Conservation (phyloP, 1,140 invertebrate genomes). For the Zaprionus ornatus region DNA sequence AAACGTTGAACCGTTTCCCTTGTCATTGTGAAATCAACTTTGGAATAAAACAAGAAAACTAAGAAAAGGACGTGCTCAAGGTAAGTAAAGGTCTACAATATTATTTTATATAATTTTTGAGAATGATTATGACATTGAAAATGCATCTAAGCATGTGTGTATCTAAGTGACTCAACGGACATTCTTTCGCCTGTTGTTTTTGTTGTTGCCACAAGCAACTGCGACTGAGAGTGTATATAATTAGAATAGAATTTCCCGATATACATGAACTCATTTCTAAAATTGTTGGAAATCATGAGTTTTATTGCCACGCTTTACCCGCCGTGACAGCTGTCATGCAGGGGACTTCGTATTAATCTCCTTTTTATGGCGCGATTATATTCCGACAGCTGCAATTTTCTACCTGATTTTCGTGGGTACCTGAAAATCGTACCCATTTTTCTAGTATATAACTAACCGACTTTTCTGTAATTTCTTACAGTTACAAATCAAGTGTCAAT, state of each 20-base stretch:
- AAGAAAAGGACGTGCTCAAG: not conserved
- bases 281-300: not conserved
- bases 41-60: not conserved
- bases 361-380: conserved; percentile 43
- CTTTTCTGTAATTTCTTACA: conserved; percentile 49
- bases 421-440: conserved; percentile 20
- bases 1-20: not conserved
- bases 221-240: conserved; percentile 19
- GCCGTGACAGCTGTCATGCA: conserved; percentile 4
- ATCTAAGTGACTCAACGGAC: conserved; percentile 12
- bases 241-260: conserved; percentile 30
- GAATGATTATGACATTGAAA: not conserved
- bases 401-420: conserved; percentile 49
- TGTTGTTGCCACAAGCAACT: conserved; percentile 42
- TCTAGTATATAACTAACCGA: conserved; percentile 59
- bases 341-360: conserved; percentile 10
- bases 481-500: conserved; percentile 62
- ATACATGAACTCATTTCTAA: conserved; percentile 44
- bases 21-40: not conserved
- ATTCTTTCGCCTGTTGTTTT: not conserved
- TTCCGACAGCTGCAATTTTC: conserved; percentile 48
- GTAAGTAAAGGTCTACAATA: conserved; percentile 20
- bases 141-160: conserved; percentile 6
- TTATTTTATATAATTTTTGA: not conserved
- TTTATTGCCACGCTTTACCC: conserved; percentile 23